A percentile compares a stretch with the other conserved stretches of the same genome.
Evolutionary conservation across 2,797 vertebrate species (phyloP).

Genomic region (Emydoidea blandingii): DNA sequence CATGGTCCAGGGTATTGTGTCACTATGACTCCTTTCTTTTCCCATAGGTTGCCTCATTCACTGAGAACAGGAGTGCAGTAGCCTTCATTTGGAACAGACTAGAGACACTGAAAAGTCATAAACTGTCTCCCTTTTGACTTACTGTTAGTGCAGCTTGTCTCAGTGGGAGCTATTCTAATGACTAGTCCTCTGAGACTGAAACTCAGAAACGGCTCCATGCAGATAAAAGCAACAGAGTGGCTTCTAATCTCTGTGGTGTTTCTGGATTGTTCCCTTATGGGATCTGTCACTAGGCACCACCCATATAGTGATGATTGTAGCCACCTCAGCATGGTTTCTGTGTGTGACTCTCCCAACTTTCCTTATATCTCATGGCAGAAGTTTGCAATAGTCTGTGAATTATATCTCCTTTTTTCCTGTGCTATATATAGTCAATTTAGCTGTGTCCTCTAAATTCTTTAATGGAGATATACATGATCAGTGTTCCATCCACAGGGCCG

Average conservation of each 20-base stretch:
- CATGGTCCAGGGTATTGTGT: neutral
- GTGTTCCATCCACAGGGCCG: too few species aligned
- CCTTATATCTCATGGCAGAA: neutral
- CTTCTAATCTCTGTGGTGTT: neutral
- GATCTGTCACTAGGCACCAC: neutral
- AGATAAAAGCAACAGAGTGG: neutral
- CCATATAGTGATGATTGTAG: neutral
- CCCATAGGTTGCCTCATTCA: neutral
- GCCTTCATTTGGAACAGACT: neutral
- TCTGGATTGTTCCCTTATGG: neutral
- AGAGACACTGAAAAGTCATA: neutral
- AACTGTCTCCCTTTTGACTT: neutral
- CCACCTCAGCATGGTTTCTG: neutral
- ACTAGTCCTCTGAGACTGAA: neutral
- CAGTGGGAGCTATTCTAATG: neutral
- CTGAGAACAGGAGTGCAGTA: neutral
- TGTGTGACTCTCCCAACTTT: neutral
- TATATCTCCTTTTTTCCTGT: neutral
- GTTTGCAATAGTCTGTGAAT: neutral
- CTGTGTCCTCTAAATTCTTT: neutral
- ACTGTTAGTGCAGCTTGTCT: neutral
- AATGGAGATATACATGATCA: neutral
- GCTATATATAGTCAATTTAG: neutral
- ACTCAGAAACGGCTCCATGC: neutral
- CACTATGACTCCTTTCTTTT: neutral